Evolutionary conservation across 2,113 vertebrate genomes (phyloP).

Genomic region (Forbesichthys papilliferus): DNA sequence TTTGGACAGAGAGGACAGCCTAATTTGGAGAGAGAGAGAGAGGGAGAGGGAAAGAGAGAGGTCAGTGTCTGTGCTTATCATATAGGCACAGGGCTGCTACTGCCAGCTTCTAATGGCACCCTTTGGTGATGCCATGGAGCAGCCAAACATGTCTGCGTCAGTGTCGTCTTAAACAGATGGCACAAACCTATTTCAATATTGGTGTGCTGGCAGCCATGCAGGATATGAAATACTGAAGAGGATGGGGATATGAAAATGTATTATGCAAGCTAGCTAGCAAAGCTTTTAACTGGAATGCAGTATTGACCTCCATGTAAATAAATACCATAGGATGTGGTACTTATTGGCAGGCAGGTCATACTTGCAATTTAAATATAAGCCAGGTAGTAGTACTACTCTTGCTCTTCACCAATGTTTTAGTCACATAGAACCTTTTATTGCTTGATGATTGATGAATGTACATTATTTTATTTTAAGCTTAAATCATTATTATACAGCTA

Average conservation of each 20-base stretch:
- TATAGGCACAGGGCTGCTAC: background rate
- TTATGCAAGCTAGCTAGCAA: no score
- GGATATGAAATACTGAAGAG: background rate
- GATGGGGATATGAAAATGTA: no score
- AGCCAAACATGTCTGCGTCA: background rate
- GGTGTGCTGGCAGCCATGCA: constrained; percentile 9
- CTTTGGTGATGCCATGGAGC: constrained; percentile 32
- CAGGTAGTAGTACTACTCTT: no score
- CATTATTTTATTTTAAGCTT: no score
- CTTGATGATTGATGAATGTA: no score
- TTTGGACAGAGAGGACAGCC: constrained; percentile 8
- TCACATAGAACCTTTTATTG: no score
- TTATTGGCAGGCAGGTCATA: background rate
- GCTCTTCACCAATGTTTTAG: no score
- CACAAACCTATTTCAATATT: constrained; percentile 35
- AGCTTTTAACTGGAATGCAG: no score
- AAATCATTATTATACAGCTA: no score
- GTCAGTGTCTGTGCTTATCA: constrained; percentile 1
- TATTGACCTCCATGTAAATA: background rate
- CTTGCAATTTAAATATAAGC: background rate
- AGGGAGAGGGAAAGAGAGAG: background rate
- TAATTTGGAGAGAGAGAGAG: constrained; percentile 42
- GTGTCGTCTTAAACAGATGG: constrained; percentile 26
- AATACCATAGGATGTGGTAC: background rate
- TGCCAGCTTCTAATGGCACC: background rate